These are phyloP conservation scores for Isurus oxyrinchus DNA, from an alignment of 2,113 vertebrate genomes.

Conservation along the genomic window DNA sequence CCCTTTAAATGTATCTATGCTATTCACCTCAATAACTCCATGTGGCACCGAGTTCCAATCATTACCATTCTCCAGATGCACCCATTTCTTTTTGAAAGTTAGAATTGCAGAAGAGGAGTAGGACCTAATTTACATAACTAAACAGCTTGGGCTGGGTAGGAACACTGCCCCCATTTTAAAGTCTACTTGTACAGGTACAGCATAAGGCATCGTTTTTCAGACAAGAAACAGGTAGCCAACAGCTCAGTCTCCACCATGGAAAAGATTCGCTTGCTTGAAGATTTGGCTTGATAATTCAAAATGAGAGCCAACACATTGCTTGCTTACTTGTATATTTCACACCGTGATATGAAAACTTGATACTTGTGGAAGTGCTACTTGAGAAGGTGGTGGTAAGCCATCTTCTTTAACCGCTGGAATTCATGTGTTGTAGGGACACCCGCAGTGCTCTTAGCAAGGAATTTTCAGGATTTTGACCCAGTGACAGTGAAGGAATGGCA, in stretches of 20 bases:
- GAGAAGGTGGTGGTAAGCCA: too few relatives aligned
- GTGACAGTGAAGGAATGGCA: too few relatives aligned
- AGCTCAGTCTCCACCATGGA: not conserved
- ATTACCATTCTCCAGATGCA: not conserved
- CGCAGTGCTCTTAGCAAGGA: too few relatives aligned
- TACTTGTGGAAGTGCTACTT: not conserved
- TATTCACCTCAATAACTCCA: too few relatives aligned
- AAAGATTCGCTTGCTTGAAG: not conserved
- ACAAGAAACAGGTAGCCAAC: not conserved
- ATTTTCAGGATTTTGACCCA: too few relatives aligned
- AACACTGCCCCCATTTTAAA: too few relatives aligned
- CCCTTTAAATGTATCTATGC: too few relatives aligned
- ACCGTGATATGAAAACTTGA: not conserved
- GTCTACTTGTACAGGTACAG: too few relatives aligned
- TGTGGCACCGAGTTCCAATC: not conserved
- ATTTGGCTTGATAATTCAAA: not conserved
- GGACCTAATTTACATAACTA: not conserved
- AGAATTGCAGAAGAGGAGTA: not conserved
- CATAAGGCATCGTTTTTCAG: not conserved
- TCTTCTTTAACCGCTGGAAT: too few relatives aligned
- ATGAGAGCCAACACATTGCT: not conserved
- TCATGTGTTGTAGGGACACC: too few relatives aligned
- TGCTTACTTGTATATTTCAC: not conserved
- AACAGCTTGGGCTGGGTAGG: not conserved
- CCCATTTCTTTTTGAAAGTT: not conserved